Percentiles rank a stretch among this genome's conserved stretches.
These are phyloP conservation scores for Sinocyclocheilus anshuiensis DNA, from an alignment of 2,113 vertebrate species.

Conservation along the genomic window DNA sequence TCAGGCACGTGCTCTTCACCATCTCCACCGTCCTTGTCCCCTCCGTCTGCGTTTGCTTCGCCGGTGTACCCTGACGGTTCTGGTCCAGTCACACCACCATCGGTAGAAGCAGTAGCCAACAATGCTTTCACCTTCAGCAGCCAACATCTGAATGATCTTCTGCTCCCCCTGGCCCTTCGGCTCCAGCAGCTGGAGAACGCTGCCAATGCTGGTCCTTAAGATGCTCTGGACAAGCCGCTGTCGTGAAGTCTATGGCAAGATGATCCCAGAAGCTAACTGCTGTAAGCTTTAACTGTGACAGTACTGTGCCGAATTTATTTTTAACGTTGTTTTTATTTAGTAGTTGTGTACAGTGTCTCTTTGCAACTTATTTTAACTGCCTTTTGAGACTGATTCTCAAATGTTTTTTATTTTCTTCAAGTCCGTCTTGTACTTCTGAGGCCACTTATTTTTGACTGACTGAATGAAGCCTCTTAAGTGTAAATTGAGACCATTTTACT, in stretches of 20 bases:
- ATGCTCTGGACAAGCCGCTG: constrained; percentile 61
- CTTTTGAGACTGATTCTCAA: not conserved
- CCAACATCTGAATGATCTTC: constrained; percentile 74
- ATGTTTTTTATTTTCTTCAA: constrained; percentile 19
- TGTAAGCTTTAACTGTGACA: not conserved
- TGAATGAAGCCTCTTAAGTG: not conserved
- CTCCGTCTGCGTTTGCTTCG: constrained; percentile 53
- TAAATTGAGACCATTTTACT: constrained; percentile 20
- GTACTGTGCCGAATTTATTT: not conserved
- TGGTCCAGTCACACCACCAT: constrained; percentile 58
- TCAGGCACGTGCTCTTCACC: constrained; percentile 59
- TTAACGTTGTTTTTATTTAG: not conserved
- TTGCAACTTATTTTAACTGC: constrained; percentile 52
- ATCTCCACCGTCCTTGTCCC: constrained; percentile 59
- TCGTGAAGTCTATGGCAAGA: constrained; percentile 23
- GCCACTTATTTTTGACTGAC: constrained; percentile 17
- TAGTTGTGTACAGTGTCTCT: not conserved
- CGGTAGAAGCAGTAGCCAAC: constrained; percentile 57
- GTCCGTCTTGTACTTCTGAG: constrained; percentile 32
- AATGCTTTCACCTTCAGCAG: constrained; percentile 77
- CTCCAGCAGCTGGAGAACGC: constrained; percentile 73
- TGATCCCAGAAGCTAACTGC: not conserved
- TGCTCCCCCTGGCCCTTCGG: constrained; percentile 74
- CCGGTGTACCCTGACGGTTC: constrained; percentile 54
- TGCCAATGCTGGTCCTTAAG: constrained; percentile 45